Base-by-base conservation (phyloP, 2,888 invertebrate species). In the Heteropelma amictum region DNA sequence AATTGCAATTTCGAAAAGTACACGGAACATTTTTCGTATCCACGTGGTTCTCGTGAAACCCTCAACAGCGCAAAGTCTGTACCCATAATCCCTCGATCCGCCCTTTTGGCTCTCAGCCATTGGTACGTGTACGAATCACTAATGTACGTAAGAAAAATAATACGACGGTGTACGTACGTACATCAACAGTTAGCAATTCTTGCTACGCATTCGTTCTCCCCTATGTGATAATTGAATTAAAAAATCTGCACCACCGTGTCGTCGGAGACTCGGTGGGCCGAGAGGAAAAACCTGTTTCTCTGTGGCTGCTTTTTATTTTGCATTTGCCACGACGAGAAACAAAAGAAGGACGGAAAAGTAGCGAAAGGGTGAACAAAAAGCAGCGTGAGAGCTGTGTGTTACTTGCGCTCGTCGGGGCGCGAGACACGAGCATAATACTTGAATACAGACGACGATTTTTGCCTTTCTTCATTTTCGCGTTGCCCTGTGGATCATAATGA, bases 151-250 rank as follows among this genome's bases (percentile, higher is more conserved):
- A 23, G 21, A 12, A 40, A 7, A 56, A 56, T 49, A 56, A 56
- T 53, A 53, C 14, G 30, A 35, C 19, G 23, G 3, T 26, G n/a
- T 63, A 21, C 19, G n/a, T 63, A 21, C 23, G 5, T 47, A 38
- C 3, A n/a, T n/a, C n/a, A n/a, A n/a, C n/a, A n/a, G n/a, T n/a
- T n/a, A n/a, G n/a, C n/a, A n/a, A n/a, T n/a, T n/a, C n/a, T 65
- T 17, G 40, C 33, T 47, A 58, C 65, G 42, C 58, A 19, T 14
- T 58, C 40, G 49, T 56, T 71, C 63, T 56, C 65, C 74, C 67
- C 71, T 71, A 35, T 47, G 63, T 30, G 71, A 71, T 75, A 75
- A 75, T 75, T 75, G 75, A 75, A 75, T 75, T 75, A 75, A 75
- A 75, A 75, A 75, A 47, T 65, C 35, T 35, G 61, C 38, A 12